These are phyloP conservation scores for Channallabes apus DNA, from an alignment of 2,797 vertebrate genomes.

Conservation along the genomic window DNA sequence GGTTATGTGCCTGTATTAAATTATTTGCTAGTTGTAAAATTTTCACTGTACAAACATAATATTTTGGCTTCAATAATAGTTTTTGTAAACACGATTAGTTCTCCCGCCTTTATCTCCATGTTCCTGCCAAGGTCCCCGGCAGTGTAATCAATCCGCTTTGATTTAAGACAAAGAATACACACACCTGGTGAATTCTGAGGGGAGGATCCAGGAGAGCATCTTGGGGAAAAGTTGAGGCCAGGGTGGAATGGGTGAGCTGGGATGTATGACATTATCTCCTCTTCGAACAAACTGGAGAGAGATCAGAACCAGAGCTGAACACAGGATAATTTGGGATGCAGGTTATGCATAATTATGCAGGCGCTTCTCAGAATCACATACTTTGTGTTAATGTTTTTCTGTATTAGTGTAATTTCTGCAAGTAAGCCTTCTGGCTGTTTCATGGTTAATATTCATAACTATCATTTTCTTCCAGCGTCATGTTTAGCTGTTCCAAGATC, in stretches of 20 bases:
- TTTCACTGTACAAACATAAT: not conserved
- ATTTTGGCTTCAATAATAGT: not conserved
- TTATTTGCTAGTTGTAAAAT: slow-evolving; percentile 18
- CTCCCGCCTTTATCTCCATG: not conserved
- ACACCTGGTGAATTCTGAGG: slow-evolving; percentile 96
- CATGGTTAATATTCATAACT: not conserved
- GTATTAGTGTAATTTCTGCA: not conserved
- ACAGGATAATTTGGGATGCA: not conserved
- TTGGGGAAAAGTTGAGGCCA: slow-evolving; percentile 91
- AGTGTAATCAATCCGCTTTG: not conserved
- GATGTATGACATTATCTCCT: slow-evolving; percentile 94
- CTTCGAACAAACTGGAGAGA: slow-evolving; percentile 88
- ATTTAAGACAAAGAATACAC: slow-evolving; percentile 7
- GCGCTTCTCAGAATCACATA: not conserved
- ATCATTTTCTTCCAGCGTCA: not conserved
- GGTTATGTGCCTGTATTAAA: slow-evolving; percentile 16
- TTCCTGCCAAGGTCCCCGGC: not conserved
- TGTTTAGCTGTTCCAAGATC: not conserved
- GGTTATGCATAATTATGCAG: no score
- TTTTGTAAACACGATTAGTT: slow-evolving; percentile 1
- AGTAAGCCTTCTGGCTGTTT: not conserved
- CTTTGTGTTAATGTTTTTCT: not conserved
- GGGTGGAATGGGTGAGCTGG: slow-evolving; percentile 87
- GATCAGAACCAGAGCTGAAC: not conserved
- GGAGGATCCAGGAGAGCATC: slow-evolving; percentile 93